A percentile compares a stretch with the other conserved stretches of the same genome.
Conservation (phyloP, 2,888 invertebrate species). For the Leptopilina syphax region DNA sequence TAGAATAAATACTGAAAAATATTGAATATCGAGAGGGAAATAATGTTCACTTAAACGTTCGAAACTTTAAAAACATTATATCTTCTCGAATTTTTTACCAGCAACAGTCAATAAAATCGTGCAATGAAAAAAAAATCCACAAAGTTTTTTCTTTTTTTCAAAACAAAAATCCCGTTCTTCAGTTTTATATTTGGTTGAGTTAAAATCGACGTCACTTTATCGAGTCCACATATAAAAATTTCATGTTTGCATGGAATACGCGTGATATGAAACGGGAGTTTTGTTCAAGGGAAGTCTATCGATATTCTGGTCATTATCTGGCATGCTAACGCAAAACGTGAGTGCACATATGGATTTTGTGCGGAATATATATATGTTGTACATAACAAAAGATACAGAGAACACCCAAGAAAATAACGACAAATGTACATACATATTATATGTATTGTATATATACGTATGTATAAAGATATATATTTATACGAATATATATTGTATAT, state of each 20-base stretch:
- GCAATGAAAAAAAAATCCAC: not conserved
- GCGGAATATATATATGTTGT: not conserved
- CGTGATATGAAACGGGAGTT: constrained; percentile 35
- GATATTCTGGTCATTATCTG: constrained; percentile 40
- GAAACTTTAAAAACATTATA: too few species aligned
- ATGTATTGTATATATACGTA: not conserved
- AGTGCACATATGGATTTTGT: constrained; percentile 23
- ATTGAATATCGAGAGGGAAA: too few species aligned
- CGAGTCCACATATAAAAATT: constrained; percentile 6
- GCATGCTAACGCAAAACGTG: constrained; percentile 37
- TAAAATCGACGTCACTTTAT: not conserved
- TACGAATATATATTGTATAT: not conserved
- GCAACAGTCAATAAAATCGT: not conserved
- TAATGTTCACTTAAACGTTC: too few species aligned
- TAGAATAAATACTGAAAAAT: too few species aligned
- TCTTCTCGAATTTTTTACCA: too few species aligned
- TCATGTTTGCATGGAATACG: constrained; percentile 23
- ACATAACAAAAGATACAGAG: constrained; percentile 10
- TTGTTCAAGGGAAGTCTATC: constrained; percentile 31
- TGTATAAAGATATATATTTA: too few species aligned
- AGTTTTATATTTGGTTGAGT: constrained; percentile 2
- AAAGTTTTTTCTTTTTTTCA: not conserved
- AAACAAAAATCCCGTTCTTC: not conserved
- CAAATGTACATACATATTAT: constrained; percentile 9
- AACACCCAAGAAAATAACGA: not conserved